Base-by-base conservation (phyloP, 1,140 invertebrate species). In the Sinonovacula constricta region DNA sequence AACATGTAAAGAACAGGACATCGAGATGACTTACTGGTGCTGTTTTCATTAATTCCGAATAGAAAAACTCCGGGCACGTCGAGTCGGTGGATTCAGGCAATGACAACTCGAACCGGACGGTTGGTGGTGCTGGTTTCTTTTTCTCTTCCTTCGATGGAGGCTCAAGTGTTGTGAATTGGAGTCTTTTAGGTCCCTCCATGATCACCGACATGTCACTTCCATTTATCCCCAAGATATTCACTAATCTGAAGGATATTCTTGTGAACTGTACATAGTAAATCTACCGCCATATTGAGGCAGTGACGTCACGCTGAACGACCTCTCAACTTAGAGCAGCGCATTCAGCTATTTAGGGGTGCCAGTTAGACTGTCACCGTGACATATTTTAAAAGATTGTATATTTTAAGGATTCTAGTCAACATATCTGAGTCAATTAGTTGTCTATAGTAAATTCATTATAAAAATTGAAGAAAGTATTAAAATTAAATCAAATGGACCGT, bases 51-150 rank as follows among this genome's bases (percentile, higher is more conserved):
- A 94, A 92, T 79, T 94, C 92, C 86, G 91, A 91, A 90, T 93
- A 94, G 91, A 93, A 93, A 91, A 92, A 94, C 90, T 94, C 93
- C 66, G 93, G 92, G 90, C 92, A 94, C 88, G 91, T 92, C 88
- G 92, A 91, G 88, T 94, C 93, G 86, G 93, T 94, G 18, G 93
- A 93, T 87, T 94, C 93, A 60, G 91, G 90, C 70, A 94, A 90
- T 83, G 90, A 90, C 77, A 94, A 87, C 59, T 90, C 88, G 86
- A 94, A 93, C 66, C 94, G 92, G 71, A 92, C 90, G 45, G 93
- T 93, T 85, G 92, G 92, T 78, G 87, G 87, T 77, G 88, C 85
- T 82, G 91, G 87, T 85, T 92, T 92, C 80, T 85, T 87, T 88
- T 92, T 92, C 68, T 83, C 86, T 54, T 86, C 85, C 68, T 85